These are phyloP conservation scores for Ricordea florida DNA, from an alignment of 92 coral and sea anemone genomes.

Conservation along the genomic window DNA sequence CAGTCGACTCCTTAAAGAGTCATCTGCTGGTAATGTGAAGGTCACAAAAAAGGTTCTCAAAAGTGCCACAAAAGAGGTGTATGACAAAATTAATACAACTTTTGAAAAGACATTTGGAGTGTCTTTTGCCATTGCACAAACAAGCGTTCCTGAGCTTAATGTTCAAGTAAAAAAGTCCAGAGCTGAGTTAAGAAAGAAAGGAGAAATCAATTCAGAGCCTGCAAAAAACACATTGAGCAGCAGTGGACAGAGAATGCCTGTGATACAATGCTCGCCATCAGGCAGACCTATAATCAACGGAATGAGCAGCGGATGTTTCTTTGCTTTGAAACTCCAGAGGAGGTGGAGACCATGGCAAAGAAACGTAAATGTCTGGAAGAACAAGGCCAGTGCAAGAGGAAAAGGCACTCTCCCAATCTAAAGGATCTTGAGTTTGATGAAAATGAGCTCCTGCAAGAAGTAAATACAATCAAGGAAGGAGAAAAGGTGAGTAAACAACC, in stretches of 20 bases:
- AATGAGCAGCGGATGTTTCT: conserved; percentile 17
- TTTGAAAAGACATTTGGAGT: conserved; percentile 38
- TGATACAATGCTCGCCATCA: conserved; percentile 48
- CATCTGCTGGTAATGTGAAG: neutral
- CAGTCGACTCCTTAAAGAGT: conserved; percentile 1
- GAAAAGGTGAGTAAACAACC: no score
- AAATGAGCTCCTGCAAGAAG: no score
- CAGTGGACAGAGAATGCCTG: conserved; percentile 39
- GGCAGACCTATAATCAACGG: conserved; percentile 48
- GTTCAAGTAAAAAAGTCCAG: conserved; percentile 27
- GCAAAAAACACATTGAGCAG: conserved; percentile 26
- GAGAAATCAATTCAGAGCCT: conserved; percentile 24
- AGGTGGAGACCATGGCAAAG: neutral
- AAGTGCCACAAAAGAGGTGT: conserved; percentile 21
- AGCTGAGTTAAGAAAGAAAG: conserved; percentile 24
- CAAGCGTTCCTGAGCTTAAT: conserved; percentile 37
- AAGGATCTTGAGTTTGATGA: no score
- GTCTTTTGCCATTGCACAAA: conserved; percentile 50
- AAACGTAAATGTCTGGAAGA: conserved; percentile 5
- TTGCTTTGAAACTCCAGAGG: conserved; percentile 18
- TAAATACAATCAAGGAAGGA: neutral
- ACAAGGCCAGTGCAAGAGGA: no score
- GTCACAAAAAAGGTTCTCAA: conserved; percentile 24
- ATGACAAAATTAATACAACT: conserved; percentile 26
- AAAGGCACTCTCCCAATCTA: no score